Evolutionary conservation across 2,797 vertebrate species (phyloP), one percentile per base, ranked within the genome.

Genomic region (Neomorphus geoffroyi): DNA sequence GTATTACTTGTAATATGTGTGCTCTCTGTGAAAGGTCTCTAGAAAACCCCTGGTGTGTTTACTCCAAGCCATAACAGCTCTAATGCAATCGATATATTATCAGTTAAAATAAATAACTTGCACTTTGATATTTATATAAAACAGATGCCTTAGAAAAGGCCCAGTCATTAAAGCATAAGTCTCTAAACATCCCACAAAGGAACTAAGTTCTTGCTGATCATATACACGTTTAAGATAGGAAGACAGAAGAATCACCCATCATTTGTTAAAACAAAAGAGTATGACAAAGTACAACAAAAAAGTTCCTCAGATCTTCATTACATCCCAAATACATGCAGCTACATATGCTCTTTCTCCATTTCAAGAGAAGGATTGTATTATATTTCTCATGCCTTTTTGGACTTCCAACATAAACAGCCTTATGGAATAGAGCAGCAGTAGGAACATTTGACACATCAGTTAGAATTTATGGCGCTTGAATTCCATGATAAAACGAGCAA

Each of bases 401-500:
- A 50, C 24, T 78, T 41, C 18, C 21, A 72, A 11, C 41, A 48
- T 18, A 21, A 79, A 39, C 27, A 77, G 22, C 22, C 28, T 73
- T 72, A 67, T 35, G 10, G n/a, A 77, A 87, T 15, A 7, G 11
- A 48, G 21, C 3, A 43, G 23, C 50, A 67, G 41, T 5, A 71
- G 37, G 46, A 88, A 27, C 28, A 32, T 19, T 57, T 62, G 46
- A 21, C 24, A 16, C 22, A 28, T 35, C 18, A 33, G 5, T 53
- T n/a, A 14, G 10, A 83, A 70, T 66, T 75, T 51, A 35, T 5
- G 9, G 41, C 23, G 41, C 43, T 45, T 67, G 57, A 93, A 65
- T n/a, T 64, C 46, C 23, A 6, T 5, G 6, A 43, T 61, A 71
- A 74, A 85, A 74, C 0, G 6, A 61, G 48, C 0, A 0, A 37